These are phyloP conservation scores for Cladopsammia gracilis DNA, from an alignment of 64 coral and sea anemone genomes.

Conservation along the genomic window DNA sequence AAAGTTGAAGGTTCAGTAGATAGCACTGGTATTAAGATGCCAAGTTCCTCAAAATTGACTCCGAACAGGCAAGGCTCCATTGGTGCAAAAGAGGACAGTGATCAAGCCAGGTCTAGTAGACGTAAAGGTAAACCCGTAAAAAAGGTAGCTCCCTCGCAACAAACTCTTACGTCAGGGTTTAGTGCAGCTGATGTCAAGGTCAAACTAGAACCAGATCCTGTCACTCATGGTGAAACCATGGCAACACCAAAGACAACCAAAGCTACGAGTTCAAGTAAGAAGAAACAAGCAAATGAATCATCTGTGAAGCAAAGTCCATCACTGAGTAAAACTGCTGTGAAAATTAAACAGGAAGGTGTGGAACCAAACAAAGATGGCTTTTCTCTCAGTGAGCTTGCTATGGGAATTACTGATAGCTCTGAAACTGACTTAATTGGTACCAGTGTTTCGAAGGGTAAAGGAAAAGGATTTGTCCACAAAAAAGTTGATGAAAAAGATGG, in stretches of 20 bases:
- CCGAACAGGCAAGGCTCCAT: background rate
- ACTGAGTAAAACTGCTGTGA: background rate
- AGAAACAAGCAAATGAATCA: background rate
- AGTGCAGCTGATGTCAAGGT: background rate
- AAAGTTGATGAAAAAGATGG: background rate
- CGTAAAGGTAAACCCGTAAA: slow-evolving; percentile 35
- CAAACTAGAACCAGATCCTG: background rate
- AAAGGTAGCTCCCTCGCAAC: background rate
- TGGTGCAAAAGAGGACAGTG: background rate
- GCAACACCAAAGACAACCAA: background rate
- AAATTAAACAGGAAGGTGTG: slow-evolving; percentile 26
- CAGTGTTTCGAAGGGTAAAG: background rate
- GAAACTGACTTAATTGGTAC: background rate
- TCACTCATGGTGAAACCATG: background rate
- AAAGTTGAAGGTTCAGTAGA: background rate
- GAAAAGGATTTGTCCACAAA: background rate
- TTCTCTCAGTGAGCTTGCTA: background rate
- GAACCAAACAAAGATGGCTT: background rate
- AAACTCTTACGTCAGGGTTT: background rate
- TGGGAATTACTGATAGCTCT: background rate
- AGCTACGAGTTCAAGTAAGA: background rate
- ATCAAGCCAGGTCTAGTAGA: background rate
- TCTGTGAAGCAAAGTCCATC: background rate
- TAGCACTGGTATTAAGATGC: background rate
- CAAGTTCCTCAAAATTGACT: background rate